These are phyloP conservation scores for Tinea trinotella DNA, from an alignment of 2,888 invertebrate species.

Conservation along the genomic window DNA sequence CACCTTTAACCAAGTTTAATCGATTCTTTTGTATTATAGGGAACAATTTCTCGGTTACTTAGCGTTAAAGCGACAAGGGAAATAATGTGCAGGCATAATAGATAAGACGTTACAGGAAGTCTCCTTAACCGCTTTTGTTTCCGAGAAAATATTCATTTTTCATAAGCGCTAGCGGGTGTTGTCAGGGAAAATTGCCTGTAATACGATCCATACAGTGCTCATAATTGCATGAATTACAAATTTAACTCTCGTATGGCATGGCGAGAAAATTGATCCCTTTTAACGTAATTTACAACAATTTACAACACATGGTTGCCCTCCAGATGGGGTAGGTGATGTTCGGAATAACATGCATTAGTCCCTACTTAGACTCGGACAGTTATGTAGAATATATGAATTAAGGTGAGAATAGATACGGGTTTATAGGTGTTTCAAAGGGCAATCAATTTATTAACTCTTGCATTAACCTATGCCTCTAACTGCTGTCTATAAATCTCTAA, in stretches of 20 bases:
- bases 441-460: background rate
- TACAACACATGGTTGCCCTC: constrained; percentile 31
- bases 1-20: constrained; percentile 1
- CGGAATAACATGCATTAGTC: constrained; percentile 22
- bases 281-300: constrained; percentile 37
- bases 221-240: constrained; percentile 43
- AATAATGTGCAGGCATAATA: constrained; percentile 23
- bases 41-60: constrained; percentile 63
- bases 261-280: constrained; percentile 43
- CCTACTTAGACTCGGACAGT: constrained; percentile 9
- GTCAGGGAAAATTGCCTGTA: constrained; percentile 51
- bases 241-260: constrained; percentile 28
- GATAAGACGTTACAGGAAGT: constrained; percentile 52
- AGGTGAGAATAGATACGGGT: background rate
- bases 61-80: constrained; percentile 49
- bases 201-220: constrained; percentile 34
- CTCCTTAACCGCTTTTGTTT: constrained; percentile 57
- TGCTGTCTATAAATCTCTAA: background rate
- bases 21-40: constrained; percentile 34
- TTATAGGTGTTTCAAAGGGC: background rate
- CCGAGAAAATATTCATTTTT: constrained; percentile 55
- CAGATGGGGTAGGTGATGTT: constrained; percentile 28
- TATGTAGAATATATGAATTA: constrained; percentile 7
- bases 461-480: constrained; percentile 1
- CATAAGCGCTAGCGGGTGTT: constrained; percentile 32